Evolutionary conservation across 2,113 vertebrate genomes (phyloP).

Genomic region (Nyctibius bracteatus): DNA sequence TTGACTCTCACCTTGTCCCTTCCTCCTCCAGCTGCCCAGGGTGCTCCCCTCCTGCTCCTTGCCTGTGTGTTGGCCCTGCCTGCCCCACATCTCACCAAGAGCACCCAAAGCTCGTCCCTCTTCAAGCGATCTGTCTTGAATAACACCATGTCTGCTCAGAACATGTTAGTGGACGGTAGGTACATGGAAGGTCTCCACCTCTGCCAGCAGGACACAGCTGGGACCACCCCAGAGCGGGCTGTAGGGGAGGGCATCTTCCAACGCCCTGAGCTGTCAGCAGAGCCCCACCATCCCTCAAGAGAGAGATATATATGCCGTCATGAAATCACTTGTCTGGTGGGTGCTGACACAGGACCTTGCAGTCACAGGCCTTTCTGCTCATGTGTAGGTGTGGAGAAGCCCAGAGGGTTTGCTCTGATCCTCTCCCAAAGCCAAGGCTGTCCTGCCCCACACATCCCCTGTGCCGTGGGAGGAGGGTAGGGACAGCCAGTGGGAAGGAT

Average conservation of each 20-base stretch:
- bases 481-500: not conserved
- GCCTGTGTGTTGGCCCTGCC: not conserved
- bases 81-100: not conserved
- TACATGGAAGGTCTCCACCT: not conserved
- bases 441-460: not conserved
- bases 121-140: not conserved
- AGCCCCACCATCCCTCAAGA: not conserved
- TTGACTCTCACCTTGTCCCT: not conserved
- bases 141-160: not conserved
- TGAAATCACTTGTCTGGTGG: not conserved
- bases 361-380: not conserved
- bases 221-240: not conserved
- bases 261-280: not conserved
- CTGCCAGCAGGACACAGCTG: not conserved
- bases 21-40: not conserved
- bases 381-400: not conserved
- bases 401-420: not conserved
- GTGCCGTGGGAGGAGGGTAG: accelerated
- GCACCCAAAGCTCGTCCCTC: not conserved
- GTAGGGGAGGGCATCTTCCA: not conserved
- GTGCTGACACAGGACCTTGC: not conserved
- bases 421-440: not conserved
- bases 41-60: not conserved
- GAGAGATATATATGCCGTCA: not conserved
- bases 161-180: not conserved